These are phyloP conservation scores for Carlito syrichta DNA, from an alignment of 2,113 vertebrate genomes.

Conservation along the genomic window DNA sequence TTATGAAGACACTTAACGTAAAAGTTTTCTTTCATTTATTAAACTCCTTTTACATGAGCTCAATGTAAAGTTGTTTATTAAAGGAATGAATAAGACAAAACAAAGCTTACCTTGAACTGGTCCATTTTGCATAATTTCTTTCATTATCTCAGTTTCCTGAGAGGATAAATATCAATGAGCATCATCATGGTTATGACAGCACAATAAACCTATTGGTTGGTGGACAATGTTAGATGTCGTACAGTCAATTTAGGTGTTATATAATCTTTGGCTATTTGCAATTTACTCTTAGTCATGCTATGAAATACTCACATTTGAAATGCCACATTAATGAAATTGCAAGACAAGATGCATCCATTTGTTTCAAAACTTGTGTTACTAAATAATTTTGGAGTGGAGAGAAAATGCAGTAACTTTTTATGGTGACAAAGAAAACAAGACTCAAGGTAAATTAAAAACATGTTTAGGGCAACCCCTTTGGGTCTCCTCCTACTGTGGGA, in stretches of 20 bases:
- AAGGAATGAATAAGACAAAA: neutral
- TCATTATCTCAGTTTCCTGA: slow-evolving; percentile 86
- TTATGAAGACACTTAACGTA: neutral
- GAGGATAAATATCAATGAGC: neutral
- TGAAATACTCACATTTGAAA: neutral
- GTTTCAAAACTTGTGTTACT: neutral
- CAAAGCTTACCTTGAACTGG: slow-evolving; percentile 84
- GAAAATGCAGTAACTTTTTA: neutral
- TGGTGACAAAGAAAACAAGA: neutral
- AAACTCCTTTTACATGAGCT: neutral
- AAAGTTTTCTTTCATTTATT: neutral
- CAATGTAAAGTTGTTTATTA: neutral
- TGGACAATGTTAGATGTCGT: neutral
- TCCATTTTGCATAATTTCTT: slow-evolving; percentile 85
- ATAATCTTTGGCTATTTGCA: neutral
- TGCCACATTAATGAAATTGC: neutral
- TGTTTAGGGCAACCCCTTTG: no score
- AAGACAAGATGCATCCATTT: neutral
- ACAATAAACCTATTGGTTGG: neutral
- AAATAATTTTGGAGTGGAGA: neutral
- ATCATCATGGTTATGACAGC: neutral
- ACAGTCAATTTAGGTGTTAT: neutral
- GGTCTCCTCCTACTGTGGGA: no score
- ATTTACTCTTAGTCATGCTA: neutral
- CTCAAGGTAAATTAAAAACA: neutral